Percentiles rank a stretch among this genome's conserved stretches.
Conservation (phyloP, 1,140 invertebrate genomes). For the Drosophila ercepeae region DNA sequence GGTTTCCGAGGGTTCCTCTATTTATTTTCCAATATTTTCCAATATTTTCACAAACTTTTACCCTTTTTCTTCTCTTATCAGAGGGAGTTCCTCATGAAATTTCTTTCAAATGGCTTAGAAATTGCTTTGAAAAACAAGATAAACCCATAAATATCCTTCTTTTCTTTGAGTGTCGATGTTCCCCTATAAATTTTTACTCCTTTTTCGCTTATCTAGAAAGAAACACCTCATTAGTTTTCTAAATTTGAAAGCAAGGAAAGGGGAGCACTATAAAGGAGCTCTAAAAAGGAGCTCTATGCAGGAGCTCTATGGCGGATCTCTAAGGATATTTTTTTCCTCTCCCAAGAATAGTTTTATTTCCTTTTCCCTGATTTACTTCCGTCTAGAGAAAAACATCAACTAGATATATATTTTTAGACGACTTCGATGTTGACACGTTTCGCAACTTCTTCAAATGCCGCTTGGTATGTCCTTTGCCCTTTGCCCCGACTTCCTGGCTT, state of each 20-base stretch:
- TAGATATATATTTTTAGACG: constrained; percentile 2
- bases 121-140: constrained; percentile 42
- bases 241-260: constrained; percentile 18
- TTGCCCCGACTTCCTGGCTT: constrained; percentile 9
- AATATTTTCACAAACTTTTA: no score
- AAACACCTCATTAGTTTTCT: constrained; percentile 63
- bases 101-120: constrained; percentile 60
- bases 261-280: background rate
- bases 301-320: no score
- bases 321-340: background rate
- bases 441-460: constrained; percentile 11
- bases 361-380: constrained; percentile 6
- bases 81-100: background rate
- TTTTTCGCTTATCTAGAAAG: constrained; percentile 30
- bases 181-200: constrained; percentile 20
- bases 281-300: no score
- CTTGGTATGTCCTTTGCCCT: background rate
- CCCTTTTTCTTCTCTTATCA: no score
- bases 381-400: no score
- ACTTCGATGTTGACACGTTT: constrained; percentile 32
- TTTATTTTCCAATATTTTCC: no score
- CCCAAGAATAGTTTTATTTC: background rate
- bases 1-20: no score
- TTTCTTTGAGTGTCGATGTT: no score
- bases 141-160: no score